phyloP scores from a whole-genome alignment of 2,888 invertebrate genomes.

The Agonopterix heracliana region DNA sequence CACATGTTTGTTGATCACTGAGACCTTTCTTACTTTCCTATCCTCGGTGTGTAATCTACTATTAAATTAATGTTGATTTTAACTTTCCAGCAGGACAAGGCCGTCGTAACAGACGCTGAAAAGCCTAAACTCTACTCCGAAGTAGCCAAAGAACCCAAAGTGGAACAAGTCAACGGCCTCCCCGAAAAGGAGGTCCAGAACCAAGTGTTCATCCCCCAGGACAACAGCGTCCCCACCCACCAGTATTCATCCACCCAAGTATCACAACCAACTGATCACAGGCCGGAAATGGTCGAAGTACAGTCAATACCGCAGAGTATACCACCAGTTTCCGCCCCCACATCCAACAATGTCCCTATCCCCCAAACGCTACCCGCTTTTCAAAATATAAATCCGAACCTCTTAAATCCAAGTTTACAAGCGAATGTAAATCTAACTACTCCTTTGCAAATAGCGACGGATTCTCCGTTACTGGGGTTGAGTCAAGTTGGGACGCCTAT shows the following conservation, averaged over 20 bases:
- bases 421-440: slow-evolving; percentile 38
- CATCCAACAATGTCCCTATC: background rate
- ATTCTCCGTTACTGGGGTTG: slow-evolving; percentile 48
- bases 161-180: slow-evolving; percentile 38
- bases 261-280: slow-evolving; percentile 25
- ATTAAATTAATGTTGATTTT: too few relatives aligned
- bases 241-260: slow-evolving; percentile 43
- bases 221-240: slow-evolving; percentile 46
- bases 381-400: slow-evolving; percentile 28
- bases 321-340: background rate
- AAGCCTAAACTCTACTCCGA: slow-evolving; percentile 12
- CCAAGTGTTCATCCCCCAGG: slow-evolving; percentile 23
- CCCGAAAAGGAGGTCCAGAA: slow-evolving; percentile 29
- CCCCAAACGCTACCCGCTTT: slow-evolving; percentile 17
- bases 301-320: slow-evolving; percentile 1
- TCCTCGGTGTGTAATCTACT: too few relatives aligned
- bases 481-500: slow-evolving; percentile 58
- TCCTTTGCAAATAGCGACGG: slow-evolving; percentile 61
- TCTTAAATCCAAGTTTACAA: slow-evolving; percentile 24
- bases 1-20: too few relatives aligned
- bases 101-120: slow-evolving; percentile 18
- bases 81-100: slow-evolving; percentile 42
- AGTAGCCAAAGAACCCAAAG: slow-evolving; percentile 26
- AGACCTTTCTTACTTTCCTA: too few relatives aligned
- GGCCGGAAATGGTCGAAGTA: slow-evolving; percentile 12